A percentile compares a stretch with the other conserved stretches of the same genome.
These are phyloP conservation scores for Formica aserva DNA, from an alignment of 2,888 invertebrate genomes.

Conservation along the genomic window DNA sequence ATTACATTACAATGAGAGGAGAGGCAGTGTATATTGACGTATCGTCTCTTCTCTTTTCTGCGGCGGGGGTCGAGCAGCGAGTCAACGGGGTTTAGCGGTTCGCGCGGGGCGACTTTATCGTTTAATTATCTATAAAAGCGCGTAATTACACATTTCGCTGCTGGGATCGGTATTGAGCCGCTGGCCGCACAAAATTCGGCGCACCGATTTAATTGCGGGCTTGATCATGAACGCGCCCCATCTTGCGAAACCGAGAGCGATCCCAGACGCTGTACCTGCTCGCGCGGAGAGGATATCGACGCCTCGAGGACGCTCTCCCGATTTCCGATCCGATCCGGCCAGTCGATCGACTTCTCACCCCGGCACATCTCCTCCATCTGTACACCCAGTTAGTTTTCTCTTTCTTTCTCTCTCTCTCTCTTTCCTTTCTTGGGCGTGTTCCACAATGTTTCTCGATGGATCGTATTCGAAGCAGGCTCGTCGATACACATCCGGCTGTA, in stretches of 20 bases:
- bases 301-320: constrained; percentile 67
- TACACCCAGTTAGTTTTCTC: constrained; percentile 23
- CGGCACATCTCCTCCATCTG: constrained; percentile 60
- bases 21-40: neutral
- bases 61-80: neutral
- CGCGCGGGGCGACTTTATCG: constrained; percentile 59
- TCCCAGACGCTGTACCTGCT: constrained; percentile 9
- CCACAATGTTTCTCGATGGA: constrained; percentile 70
- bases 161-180: constrained; percentile 41
- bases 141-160: constrained; percentile 51
- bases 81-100: neutral
- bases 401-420: constrained; percentile 16
- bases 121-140: constrained; percentile 67
- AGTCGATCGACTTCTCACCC: constrained; percentile 66
- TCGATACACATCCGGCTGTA: constrained; percentile 77
- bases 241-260: constrained; percentile 50
- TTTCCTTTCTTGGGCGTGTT: constrained; percentile 70
- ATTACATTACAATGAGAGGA: neutral
- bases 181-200: constrained; percentile 58
- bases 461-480: constrained; percentile 53
- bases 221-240: constrained; percentile 55
- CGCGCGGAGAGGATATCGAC: constrained; percentile 54
- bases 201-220: constrained; percentile 68
- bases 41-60: neutral
- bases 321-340: constrained; percentile 51